Evolutionary conservation across 1,140 invertebrate species (phyloP).

Genomic region (Solenopsis fugax): DNA sequence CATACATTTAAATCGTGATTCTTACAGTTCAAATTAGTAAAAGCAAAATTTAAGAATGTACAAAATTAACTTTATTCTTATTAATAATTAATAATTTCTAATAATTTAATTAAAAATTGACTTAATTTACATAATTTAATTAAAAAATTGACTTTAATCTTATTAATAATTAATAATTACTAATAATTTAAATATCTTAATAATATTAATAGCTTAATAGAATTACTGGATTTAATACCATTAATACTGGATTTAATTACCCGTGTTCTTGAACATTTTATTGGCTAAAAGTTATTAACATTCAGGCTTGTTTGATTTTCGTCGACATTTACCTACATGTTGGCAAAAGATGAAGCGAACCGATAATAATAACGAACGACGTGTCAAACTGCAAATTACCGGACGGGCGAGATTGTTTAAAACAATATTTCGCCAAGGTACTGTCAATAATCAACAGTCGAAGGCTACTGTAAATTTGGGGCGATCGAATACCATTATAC

Average conservation of each 20-base stretch:
- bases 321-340: conserved; percentile 3
- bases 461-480: conserved; percentile 4
- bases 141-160: background rate
- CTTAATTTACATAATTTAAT: too few relatives aligned
- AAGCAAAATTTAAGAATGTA: background rate
- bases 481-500: conserved; percentile 58
- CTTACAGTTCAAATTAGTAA: background rate
- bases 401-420: conserved; percentile 43
- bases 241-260: background rate
- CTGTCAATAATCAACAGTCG: conserved; percentile 29
- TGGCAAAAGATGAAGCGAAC: conserved; percentile 14
- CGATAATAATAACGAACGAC: conserved; percentile 38
- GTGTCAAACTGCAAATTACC: conserved; percentile 39
- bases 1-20: background rate
- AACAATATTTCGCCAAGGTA: conserved; percentile 43
- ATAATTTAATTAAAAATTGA: background rate
- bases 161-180: background rate
- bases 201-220: background rate
- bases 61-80: background rate
- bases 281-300: conserved; percentile 4
- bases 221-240: background rate
- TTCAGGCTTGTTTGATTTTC: conserved; percentile 24
- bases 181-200: conserved; percentile 8
- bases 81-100: background rate
- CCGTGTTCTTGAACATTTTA: background rate